Percentiles rank a stretch among this genome's conserved stretches.
Evolutionary conservation across 2,797 vertebrate species (phyloP).

Genomic region (Champsocephalus gunnari): DNA sequence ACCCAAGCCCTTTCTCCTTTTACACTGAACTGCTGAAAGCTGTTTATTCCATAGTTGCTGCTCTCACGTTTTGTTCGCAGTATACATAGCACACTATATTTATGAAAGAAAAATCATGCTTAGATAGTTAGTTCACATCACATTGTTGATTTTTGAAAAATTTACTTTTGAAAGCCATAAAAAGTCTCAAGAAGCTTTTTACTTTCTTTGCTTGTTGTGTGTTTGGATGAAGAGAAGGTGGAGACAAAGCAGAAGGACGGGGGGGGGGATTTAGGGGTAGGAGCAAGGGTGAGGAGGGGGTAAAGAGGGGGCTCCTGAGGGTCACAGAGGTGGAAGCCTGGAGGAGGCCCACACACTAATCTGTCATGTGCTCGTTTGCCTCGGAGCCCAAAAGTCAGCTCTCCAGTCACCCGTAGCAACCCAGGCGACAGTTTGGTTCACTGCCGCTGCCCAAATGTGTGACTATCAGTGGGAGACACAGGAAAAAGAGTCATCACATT

Average conservation of each 20-base stretch:
- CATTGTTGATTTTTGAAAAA: constrained; percentile 1
- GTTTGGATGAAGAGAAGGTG: constrained; percentile 55
- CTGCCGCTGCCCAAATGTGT: constrained; percentile 76
- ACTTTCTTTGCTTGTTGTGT: constrained; percentile 58
- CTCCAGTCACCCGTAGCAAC: constrained; percentile 88
- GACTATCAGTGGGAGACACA: constrained; percentile 56
- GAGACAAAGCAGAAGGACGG: constrained; percentile 68
- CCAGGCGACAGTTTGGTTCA: constrained; percentile 82
- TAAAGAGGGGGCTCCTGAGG: constrained; percentile 82
- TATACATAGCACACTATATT: background rate
- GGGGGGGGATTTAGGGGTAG: constrained; percentile 49
- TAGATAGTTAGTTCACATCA: background rate
- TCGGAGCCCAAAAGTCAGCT: constrained; percentile 85
- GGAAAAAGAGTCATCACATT: constrained; percentile 73
- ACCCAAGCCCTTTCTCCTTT: constrained; percentile 56
- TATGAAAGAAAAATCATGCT: background rate
- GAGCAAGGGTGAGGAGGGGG: constrained; percentile 63
- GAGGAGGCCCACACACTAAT: constrained; percentile 89
- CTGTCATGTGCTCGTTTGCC: constrained; percentile 91
- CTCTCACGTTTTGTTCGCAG: constrained; percentile 31
- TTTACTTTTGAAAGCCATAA: constrained; percentile 2
- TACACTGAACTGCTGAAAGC: constrained; percentile 44
- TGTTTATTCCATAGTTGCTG: constrained; percentile 58
- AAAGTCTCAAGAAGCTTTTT: constrained; percentile 37
- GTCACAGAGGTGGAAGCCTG: constrained; percentile 88